Evolutionary conservation across 2,113 vertebrate genomes (phyloP), one percentile per base, ranked within the genome.

Genomic region (Egretta garzetta): DNA sequence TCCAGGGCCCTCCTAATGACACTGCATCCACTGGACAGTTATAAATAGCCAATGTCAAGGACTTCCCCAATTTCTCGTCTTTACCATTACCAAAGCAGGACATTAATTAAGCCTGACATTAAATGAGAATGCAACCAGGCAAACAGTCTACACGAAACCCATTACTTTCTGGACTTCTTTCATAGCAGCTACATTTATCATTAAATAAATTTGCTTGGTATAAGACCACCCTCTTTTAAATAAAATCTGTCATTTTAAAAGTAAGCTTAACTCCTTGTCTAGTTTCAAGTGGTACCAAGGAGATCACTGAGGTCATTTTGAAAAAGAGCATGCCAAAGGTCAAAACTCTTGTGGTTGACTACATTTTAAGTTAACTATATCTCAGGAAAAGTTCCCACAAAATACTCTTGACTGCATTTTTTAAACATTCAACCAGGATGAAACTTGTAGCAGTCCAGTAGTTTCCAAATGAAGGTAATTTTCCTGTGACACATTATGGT

Each of bases 91-190:
- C 72, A 13, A 86, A n/a, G 59, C 7, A 89, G 76, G 63, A 88
- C 26, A 55, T 95, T 91, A 92, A 96, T 92, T 96, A 96, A 96
- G 58, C 18, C 62, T 95, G 95, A 93, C 79, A 73, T 70, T 90
- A 92, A 91, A 92, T 41, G 45, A 94, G 81, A 96, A 85, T 50
- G 50, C 55, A 94, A 92, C 92, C 90, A 88, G 67, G 87, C 71
- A 95, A 96, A 93, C 58, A 89, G 66, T 93, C 74, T 71, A 82
- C 62, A 75, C 0, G 2, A 95, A 96, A 86, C 13, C 37, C 71
- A 76, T 35, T 82, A 73, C 85, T 94, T 91, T 92, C 79, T 74
- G 63, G 50, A 41, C 26, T 90, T 90, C 30, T 10, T 86, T 86
- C 68, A 56, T 4, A 93, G 86, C 41, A 93, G 83, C 14, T 58